Conservation (phyloP, 64 coral and sea anemone genomes). For the Dendronephthya gigantea region DNA sequence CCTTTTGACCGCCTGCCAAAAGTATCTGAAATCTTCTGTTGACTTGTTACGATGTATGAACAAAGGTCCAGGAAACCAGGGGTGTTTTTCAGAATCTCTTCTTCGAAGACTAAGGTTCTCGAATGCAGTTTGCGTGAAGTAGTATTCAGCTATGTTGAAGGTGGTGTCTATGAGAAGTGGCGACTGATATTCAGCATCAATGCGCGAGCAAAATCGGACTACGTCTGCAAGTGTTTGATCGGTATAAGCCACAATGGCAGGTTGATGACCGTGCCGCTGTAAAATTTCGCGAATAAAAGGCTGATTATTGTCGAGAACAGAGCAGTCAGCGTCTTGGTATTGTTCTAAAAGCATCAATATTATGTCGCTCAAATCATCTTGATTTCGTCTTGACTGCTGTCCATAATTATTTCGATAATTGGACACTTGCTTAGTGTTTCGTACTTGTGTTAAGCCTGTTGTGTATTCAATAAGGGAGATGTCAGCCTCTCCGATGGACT, state of each 20-base stretch:
- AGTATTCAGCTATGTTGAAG: slow-evolving; percentile 44
- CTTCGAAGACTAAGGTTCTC: slow-evolving; percentile 33
- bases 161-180: slow-evolving; percentile 41
- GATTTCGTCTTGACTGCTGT: neutral
- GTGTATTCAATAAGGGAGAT: neutral
- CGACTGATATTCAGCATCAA: neutral
- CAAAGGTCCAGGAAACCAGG: slow-evolving; percentile 51
- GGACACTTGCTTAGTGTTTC: slow-evolving; percentile 43
- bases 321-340: slow-evolving; percentile 24
- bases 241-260: slow-evolving; percentile 33
- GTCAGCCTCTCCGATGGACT: neutral
- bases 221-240: slow-evolving; percentile 40
- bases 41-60: slow-evolving; percentile 53
- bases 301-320: slow-evolving; percentile 49
- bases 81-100: slow-evolving; percentile 28
- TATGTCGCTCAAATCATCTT: slow-evolving; percentile 33
- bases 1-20: slow-evolving; percentile 56
- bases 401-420: slow-evolving; percentile 51
- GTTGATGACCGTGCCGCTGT: slow-evolving; percentile 31
- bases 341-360: slow-evolving; percentile 40
- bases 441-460: slow-evolving; percentile 17
- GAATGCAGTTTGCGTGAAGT: slow-evolving; percentile 47
- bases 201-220: slow-evolving; percentile 30
- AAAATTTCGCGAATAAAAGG: slow-evolving; percentile 46
- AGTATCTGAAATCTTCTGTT: slow-evolving; percentile 41